These are phyloP conservation scores for Diacarnus erythraeanus DNA, from an alignment of 37 sponge, comb jelly and placozoan genomes.

Conservation along the genomic window DNA sequence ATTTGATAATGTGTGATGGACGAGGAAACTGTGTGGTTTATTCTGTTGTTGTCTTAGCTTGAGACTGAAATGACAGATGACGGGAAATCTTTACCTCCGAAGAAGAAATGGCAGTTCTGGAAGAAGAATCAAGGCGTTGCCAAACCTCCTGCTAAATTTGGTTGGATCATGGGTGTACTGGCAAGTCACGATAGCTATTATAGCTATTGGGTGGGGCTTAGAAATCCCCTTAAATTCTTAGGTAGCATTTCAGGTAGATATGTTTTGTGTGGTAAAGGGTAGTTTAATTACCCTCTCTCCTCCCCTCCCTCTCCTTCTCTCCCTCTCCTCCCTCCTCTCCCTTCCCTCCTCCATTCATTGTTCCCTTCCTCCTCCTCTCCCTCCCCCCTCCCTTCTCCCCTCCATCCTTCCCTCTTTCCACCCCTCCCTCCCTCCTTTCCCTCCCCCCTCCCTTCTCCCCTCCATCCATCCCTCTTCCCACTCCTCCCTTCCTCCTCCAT, in stretches of 20 bases:
- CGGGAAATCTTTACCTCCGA: neutral
- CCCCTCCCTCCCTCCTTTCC: neutral
- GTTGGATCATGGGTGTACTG: conserved; percentile 78
- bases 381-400: neutral
- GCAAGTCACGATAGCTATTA: too few species aligned
- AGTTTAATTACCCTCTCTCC: neutral
- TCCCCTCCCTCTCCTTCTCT: neutral
- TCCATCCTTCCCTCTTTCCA: neutral
- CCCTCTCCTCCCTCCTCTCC: neutral
- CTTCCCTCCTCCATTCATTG: neutral
- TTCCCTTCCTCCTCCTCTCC: neutral
- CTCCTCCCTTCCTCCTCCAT: neutral
- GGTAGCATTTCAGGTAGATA: too few species aligned
- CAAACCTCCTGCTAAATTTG: conserved; percentile 70
- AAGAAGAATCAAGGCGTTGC: neutral
- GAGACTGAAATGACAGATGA: conserved; percentile 8
- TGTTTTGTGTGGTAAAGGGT: too few species aligned
- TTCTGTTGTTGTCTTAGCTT: neutral
- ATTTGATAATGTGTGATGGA: neutral
- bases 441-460: neutral
- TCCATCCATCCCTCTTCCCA: neutral
- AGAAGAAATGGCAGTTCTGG: conserved; percentile 50
- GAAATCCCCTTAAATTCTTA: too few species aligned
- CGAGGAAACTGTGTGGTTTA: neutral
- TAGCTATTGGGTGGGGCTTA: too few species aligned